Conservation (phyloP, 2,113 vertebrate genomes). For the Delphinus delphis region DNA sequence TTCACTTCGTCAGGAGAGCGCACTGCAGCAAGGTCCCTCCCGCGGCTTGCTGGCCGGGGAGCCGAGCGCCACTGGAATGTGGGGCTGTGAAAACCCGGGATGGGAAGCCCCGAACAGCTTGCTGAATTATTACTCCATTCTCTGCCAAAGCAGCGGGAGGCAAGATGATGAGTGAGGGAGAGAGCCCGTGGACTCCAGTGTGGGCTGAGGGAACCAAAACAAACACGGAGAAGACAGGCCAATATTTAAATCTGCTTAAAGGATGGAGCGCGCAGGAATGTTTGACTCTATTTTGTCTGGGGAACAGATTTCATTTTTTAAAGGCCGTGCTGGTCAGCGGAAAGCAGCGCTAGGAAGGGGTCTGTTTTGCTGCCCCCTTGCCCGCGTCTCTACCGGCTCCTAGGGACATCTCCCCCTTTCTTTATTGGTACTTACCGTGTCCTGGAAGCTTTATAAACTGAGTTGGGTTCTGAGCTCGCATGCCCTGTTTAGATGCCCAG, state of each 20-base stretch:
- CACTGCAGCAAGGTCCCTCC: neutral
- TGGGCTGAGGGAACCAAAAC: constrained; percentile 64
- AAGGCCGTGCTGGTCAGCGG: neutral
- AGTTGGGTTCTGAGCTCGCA: neutral
- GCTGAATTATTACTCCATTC: constrained; percentile 71
- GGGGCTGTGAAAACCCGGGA: neutral
- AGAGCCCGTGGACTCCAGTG: constrained; percentile 46
- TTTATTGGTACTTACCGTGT: neutral
- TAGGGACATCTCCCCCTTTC: neutral
- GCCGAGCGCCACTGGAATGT: constrained; percentile 27
- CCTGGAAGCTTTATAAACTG: neutral
- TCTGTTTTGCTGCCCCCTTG: neutral
- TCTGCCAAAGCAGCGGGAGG: constrained; percentile 61
- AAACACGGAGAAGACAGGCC: constrained; percentile 58
- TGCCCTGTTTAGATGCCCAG: neutral
- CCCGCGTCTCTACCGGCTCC: neutral
- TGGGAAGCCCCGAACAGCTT: constrained; percentile 45
- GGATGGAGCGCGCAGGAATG: constrained; percentile 36
- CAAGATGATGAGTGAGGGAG: constrained; percentile 61
- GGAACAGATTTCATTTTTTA: constrained; percentile 27
- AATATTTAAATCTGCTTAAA: constrained; percentile 56
- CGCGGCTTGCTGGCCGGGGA: neutral
- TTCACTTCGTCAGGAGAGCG: neutral
- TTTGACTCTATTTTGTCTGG: constrained; percentile 53
- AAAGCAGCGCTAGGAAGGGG: neutral